These are phyloP conservation scores for Cygnus buccinator DNA, from an alignment of 2,113 vertebrate genomes.

Conservation along the genomic window DNA sequence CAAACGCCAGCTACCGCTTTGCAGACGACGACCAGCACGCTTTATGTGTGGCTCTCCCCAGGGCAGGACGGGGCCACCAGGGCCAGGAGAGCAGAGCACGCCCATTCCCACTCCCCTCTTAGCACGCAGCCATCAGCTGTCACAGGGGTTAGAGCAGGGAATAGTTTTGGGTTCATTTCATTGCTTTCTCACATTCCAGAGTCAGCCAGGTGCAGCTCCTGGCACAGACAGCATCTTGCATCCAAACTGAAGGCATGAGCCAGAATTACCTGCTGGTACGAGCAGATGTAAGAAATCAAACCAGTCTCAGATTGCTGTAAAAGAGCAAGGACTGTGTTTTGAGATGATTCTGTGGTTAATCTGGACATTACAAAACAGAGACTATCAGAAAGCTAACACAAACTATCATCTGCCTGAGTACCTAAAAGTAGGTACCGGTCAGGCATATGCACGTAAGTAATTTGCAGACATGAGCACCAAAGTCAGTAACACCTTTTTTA, in stretches of 20 bases:
- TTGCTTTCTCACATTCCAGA: background rate
- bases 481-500: background rate
- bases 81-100: background rate
- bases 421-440: background rate
- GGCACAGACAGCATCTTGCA: background rate
- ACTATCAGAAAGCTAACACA: background rate
- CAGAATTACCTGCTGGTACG: accelerated
- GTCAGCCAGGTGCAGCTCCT: background rate
- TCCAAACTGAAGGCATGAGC: too few relatives aligned
- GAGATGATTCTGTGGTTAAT: background rate
- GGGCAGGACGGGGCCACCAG: accelerated
- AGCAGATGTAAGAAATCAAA: background rate
- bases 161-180: background rate
- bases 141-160: background rate
- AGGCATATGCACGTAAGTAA: accelerated
- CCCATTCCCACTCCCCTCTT: accelerated
- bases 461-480: background rate
- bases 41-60: accelerated
- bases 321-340: background rate
- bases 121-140: accelerated
- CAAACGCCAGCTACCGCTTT: background rate
- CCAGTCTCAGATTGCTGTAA: accelerated
- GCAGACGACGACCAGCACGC: background rate
- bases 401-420: background rate
- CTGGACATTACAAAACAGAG: background rate